These are phyloP conservation scores for Trichosurus vulpecula DNA, from an alignment of 2,797 vertebrate species.

Conservation along the genomic window DNA sequence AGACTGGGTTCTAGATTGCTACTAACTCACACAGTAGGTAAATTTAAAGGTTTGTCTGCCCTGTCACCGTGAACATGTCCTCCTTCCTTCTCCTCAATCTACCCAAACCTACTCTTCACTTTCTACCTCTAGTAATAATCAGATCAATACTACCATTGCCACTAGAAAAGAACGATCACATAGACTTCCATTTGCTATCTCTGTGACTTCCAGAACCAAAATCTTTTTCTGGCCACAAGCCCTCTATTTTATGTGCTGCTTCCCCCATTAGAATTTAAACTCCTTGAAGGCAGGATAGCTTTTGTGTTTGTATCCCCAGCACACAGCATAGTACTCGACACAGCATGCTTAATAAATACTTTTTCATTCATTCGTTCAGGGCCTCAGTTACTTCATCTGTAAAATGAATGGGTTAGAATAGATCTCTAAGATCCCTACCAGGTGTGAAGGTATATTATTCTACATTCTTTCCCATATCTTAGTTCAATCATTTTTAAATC, in stretches of 20 bases:
- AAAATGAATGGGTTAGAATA: neutral
- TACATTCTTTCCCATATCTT: neutral
- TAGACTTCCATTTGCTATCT: neutral
- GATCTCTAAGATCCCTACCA: neutral
- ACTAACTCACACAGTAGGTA: neutral
- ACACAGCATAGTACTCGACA: too few relatives aligned
- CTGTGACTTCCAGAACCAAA: neutral
- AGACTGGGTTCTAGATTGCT: neutral
- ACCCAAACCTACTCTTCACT: neutral
- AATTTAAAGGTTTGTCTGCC: neutral
- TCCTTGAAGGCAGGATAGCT: neutral
- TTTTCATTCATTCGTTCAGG: too few relatives aligned
- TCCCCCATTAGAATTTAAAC: neutral
- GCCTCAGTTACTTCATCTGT: neutral
- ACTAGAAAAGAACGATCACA: neutral
- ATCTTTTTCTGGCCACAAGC: neutral
- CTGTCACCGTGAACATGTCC: neutral
- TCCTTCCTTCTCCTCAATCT: neutral
- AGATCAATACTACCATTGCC: neutral
- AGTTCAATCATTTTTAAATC: neutral
- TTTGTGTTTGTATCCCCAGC: neutral
- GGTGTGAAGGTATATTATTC: neutral
- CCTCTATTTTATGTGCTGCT: neutral
- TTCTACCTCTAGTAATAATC: neutral
- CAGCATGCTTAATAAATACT: neutral